phyloP scores from a whole-genome alignment of 2,113 vertebrate species.

The Erinaceus europaeus region DNA sequence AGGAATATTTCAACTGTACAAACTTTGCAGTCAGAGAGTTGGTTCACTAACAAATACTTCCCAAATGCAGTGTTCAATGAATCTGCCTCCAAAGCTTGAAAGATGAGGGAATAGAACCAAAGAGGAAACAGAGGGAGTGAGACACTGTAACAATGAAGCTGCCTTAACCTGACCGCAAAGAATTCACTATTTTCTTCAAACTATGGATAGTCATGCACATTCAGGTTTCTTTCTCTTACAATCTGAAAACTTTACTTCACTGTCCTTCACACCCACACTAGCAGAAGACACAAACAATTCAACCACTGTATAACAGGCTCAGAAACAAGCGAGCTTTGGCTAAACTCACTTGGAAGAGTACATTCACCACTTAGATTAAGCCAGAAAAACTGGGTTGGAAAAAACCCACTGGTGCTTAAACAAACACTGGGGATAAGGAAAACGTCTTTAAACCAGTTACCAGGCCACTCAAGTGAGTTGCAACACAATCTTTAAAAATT shows the following conservation, averaged over 20 bases:
- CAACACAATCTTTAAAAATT: conserved; percentile 58
- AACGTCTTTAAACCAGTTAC: conserved; percentile 45
- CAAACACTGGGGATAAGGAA: conserved; percentile 32
- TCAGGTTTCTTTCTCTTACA: not conserved
- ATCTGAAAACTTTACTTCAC: not conserved
- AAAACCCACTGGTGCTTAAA: conserved; percentile 29
- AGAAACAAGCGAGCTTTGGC: conserved; percentile 54
- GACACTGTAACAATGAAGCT: not conserved
- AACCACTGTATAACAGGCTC: conserved; percentile 57
- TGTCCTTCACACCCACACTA: not conserved
- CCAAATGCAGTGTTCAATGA: not conserved
- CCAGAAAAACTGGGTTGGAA: conserved; percentile 61
- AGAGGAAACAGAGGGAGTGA: not conserved
- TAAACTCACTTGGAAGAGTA: conserved; percentile 58
- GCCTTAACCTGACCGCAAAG: not conserved
- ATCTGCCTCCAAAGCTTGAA: not conserved
- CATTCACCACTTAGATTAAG: conserved; percentile 51
- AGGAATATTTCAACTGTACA: not conserved
- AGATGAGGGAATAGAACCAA: not conserved
- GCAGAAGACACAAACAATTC: conserved; percentile 44
- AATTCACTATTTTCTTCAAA: not conserved
- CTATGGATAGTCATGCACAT: not conserved
- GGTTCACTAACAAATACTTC: not conserved
- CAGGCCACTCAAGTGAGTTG: conserved; percentile 27
- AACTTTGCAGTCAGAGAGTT: not conserved